These are phyloP conservation scores for Bambusicola thoracicus DNA, from an alignment of 2,113 vertebrate genomes.

Conservation along the genomic window DNA sequence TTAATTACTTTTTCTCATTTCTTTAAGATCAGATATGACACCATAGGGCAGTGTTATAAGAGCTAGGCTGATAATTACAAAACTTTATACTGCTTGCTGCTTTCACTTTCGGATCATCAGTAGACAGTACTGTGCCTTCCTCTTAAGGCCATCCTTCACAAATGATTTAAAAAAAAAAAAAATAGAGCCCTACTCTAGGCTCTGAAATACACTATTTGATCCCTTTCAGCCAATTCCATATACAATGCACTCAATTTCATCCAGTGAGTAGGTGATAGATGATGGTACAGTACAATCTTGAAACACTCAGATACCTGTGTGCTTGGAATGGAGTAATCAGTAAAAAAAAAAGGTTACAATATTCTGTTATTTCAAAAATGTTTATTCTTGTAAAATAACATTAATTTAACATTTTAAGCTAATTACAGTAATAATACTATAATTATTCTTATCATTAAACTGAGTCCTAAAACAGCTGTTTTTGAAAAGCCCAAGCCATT, in stretches of 20 bases:
- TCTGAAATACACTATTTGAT: background rate
- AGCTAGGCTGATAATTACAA: background rate
- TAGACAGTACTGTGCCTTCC: background rate
- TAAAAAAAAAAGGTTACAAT: background rate
- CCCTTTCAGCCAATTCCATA: background rate
- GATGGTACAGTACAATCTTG: accelerated
- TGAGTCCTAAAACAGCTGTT: background rate
- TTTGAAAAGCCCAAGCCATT: too few species aligned
- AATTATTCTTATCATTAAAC: background rate
- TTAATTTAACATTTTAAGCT: background rate
- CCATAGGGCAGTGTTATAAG: background rate
- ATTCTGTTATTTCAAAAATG: background rate
- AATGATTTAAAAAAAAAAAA: background rate
- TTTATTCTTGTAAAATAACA: background rate
- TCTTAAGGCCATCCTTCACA: background rate
- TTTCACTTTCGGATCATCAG: background rate
- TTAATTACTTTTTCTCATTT: constrained; percentile 57
- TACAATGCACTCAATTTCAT: background rate
- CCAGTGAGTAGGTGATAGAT: background rate
- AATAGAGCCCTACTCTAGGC: background rate
- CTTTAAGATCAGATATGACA: constrained; percentile 36
- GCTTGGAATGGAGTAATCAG: accelerated
- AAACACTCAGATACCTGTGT: background rate
- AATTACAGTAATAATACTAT: background rate
- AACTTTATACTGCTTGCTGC: background rate